Evolutionary conservation across 2,797 vertebrate species (phyloP), one percentile per base, ranked within the genome.

Genomic region (Cynodonichthys magdalenae): DNA sequence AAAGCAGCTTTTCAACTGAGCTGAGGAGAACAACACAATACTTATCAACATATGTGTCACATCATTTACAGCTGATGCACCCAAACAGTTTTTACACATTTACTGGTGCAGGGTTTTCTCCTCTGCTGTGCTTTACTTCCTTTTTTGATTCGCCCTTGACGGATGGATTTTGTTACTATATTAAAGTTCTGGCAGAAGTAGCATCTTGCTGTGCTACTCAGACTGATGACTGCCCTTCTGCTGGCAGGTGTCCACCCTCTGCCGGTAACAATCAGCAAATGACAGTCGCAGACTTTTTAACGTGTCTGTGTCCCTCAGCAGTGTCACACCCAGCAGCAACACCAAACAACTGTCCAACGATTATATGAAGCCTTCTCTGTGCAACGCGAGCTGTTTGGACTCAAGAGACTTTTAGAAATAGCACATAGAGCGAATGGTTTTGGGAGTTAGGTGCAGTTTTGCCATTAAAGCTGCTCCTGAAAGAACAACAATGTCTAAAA

Each of bases 231-330:
- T 64, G 75, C 75, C 81, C 87, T 73, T 81, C 66, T 82, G 69
- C 73, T 92, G 91, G 88, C 89, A 86, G 81, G 84, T 88, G 83
- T 89, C 88, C 86, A 88, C 84, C 81, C 77, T 88, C 74, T 87
- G 74, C 86, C 82, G 69, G 89, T 87, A 91, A 88, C 89, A 93
- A 92, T 92, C 92, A 92, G 86, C 87, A 91, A 88, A 92, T 91
- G 82, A 90, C 83, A 89, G 82, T 84, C 78, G 53, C 67, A 77
- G 79, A 73, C 78, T 85, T 39, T n/a, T 83, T 67, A 75, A 76
- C 74, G 82, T 42, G 65, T 62, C 78, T 17, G 65, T 79, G 66
- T 87, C 59, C 65, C 75, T 74, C 72, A 68, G 72, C 73, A 41
- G 72, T 19, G 65, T 80, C 84, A 80, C 80, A 75, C 74, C 71